A percentile compares a stretch with the other conserved stretches of the same genome.
These are phyloP conservation scores for Spheniscus humboldti DNA, from an alignment of 2,797 vertebrate species.

Conservation along the genomic window DNA sequence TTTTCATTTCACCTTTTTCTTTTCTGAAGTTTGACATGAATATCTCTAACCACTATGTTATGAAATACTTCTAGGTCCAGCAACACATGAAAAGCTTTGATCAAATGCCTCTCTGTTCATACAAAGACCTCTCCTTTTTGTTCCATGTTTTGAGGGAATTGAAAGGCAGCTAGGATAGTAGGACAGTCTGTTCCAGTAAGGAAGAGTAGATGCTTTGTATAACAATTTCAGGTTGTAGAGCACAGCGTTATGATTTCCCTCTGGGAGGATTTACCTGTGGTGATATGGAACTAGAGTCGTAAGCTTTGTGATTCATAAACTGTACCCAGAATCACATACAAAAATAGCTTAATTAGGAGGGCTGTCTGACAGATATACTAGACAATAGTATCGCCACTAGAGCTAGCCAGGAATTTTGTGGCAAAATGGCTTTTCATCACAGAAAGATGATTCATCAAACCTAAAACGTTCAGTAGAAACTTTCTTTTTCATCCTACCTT, in stretches of 20 bases:
- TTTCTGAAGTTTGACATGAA: not conserved
- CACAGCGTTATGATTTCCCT: not conserved
- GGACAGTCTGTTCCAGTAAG: not conserved
- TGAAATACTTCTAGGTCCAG: not conserved
- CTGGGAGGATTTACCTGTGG: constrained; percentile 4
- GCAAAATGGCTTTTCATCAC: constrained; percentile 8
- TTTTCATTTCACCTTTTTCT: constrained; percentile 3
- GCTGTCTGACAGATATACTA: not conserved
- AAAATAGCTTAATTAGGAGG: constrained; percentile 39
- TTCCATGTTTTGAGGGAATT: not conserved
- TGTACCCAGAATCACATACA: not conserved
- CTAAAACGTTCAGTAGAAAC: not conserved
- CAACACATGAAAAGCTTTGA: not conserved
- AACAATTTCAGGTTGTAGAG: not conserved
- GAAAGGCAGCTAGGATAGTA: not conserved
- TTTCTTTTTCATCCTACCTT: not conserved
- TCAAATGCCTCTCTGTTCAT: constrained; percentile 4
- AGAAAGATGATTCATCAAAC: not conserved
- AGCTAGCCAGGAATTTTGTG: not conserved
- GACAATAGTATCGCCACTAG: not conserved
- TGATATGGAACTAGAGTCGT: not conserved
- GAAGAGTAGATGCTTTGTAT: not conserved
- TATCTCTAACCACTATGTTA: not conserved
- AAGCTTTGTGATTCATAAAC: constrained; percentile 35
- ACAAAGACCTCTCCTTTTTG: not conserved